Conservation (phyloP, 2,113 vertebrate genomes). For the Thinocorus orbignyianus region DNA sequence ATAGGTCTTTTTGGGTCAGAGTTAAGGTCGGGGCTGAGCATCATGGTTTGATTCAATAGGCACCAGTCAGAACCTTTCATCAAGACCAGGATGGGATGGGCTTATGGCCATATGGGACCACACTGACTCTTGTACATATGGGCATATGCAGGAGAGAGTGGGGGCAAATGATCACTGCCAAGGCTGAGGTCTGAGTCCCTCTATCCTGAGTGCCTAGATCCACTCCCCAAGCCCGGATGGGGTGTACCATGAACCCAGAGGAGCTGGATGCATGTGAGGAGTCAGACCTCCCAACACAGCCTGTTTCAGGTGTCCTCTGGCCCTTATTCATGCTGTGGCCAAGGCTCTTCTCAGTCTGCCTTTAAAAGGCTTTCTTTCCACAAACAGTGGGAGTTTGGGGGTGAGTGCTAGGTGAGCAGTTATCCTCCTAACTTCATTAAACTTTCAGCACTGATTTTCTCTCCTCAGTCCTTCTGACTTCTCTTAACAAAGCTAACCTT, state of each 20-base stretch:
- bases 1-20: neutral
- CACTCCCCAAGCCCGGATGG: accelerated
- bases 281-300: neutral
- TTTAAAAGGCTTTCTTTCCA: neutral
- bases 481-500: neutral
- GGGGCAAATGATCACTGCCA: accelerated
- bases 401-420: neutral
- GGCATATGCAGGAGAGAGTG: neutral
- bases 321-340: neutral
- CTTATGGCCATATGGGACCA: accelerated
- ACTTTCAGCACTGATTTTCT: neutral
- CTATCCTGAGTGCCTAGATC: accelerated
- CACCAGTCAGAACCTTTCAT: neutral
- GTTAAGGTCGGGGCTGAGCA: neutral
- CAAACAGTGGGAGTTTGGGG: neutral
- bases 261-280: neutral
- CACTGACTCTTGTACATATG: neutral
- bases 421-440: neutral
- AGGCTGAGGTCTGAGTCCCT: neutral
- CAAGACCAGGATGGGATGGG: neutral
- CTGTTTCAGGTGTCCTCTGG: neutral
- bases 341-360: neutral
- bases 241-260: accelerated
- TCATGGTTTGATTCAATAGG: neutral
- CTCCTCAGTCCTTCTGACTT: neutral